Conservation (phyloP, 2,113 vertebrate species). For the Tychaedon coryphoeus region DNA sequence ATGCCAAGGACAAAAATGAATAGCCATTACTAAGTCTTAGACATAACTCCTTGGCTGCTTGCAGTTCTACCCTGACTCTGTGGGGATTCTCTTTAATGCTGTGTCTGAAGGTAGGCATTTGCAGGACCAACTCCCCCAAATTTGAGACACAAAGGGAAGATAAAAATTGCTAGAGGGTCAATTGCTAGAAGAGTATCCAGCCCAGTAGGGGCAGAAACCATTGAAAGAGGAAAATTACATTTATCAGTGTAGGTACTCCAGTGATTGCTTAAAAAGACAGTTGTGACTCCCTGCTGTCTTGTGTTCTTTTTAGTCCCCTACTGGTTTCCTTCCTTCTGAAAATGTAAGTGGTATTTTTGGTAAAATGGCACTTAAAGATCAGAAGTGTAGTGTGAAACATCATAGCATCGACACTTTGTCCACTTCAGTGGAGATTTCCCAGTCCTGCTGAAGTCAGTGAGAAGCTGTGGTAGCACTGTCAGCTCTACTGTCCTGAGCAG, state of each 20-base stretch:
- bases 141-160: neutral
- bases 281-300: neutral
- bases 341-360: neutral
- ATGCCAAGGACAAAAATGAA: neutral
- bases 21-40: neutral
- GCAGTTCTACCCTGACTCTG: neutral
- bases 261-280: neutral
- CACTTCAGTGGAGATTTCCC: neutral
- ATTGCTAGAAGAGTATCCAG: neutral
- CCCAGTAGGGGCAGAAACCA: neutral
- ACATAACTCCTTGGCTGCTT: neutral
- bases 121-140: neutral
- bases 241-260: neutral
- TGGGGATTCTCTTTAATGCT: neutral
- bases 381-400: neutral
- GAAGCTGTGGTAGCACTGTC: neutral
- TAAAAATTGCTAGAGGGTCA: neutral
- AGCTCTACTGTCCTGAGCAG: neutral
- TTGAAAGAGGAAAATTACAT: neutral
- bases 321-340: neutral
- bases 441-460: neutral
- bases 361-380: neutral
- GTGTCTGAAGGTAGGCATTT: neutral
- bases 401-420: neutral
- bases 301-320: neutral